Base-by-base conservation (phyloP, 2,888 invertebrate genomes). In the Spodoptera picta region DNA sequence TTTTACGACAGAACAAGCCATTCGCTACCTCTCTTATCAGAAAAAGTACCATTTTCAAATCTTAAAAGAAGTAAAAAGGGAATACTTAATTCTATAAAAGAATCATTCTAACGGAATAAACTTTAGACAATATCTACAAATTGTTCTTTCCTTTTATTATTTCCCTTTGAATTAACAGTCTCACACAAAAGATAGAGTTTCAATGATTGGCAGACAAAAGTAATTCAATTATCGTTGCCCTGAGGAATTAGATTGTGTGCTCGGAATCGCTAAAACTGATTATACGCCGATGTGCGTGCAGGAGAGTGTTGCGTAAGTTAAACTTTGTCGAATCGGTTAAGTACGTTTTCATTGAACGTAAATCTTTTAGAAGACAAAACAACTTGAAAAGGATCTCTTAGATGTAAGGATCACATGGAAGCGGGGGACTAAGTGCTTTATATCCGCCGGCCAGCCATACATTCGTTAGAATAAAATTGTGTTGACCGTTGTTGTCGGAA, bases 281-380 rank as follows among this genome's bases (percentile, higher is more conserved):
- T 60, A 60, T 46, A 48, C 57, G 53, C 14, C 12, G 41, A 48
- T 14, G 36, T 56, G 54, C 56, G 46, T 49, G 46, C 50, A 31
- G 53, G 53, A 41, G 45, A 54, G 59, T 44, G 24, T 19, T 61
- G 47, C 10, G 24, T 66, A 53, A 23, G 55, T 55, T 60, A 14
- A 31, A 45, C 51, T 45, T 44, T 45, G 53, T 60, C 54, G 31
- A 63, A 58, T 51, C 36, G 19, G 46, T 50, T 55, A 55, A 65
- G 46, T 70, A 55, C 65, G 46, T 70, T 59, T 69, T 59, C 46
- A 69, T 74, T 67, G 51, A 62, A 60, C 56, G 77, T 79, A 77
- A 79, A 80, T 81, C 77, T 73, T 72, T 65, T 55, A 49, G 31
- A 27, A 77, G 60, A 74, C 71, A 73, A 79, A 78, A 80, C 73